Conservation (phyloP, 1,140 invertebrate genomes). For the Adoxophyes honmai region DNA sequence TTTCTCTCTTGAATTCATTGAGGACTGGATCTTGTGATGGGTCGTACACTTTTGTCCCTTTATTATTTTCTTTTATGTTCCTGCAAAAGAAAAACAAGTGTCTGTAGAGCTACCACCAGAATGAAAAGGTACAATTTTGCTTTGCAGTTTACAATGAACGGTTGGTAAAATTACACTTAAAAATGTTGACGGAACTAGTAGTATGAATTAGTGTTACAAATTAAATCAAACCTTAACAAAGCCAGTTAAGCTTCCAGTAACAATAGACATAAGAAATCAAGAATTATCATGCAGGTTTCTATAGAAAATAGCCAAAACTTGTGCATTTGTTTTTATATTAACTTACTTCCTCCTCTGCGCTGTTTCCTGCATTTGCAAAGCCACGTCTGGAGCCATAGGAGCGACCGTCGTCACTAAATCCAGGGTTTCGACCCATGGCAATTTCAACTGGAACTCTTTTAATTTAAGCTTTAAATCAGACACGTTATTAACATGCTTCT, state of each 20-base stretch:
- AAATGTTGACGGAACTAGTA: no score
- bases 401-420: constrained; percentile 87
- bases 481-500: constrained; percentile 82
- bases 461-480: constrained; percentile 85
- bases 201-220: no score
- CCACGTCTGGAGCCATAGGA: constrained; percentile 89
- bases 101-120: no score
- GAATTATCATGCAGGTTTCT: no score
- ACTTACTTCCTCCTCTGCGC: constrained; percentile 82
- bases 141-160: no score
- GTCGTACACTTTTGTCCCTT: constrained; percentile 81
- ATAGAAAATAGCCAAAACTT: no score
- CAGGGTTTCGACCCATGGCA: constrained; percentile 92
- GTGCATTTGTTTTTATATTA: no score
- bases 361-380: constrained; percentile 85
- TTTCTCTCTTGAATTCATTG: constrained; percentile 97
- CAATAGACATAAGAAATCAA: no score
- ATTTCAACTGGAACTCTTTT: constrained; percentile 82
- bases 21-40: constrained; percentile 87
- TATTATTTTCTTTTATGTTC: constrained; percentile 80
- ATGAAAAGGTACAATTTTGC: no score
- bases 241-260: no score
- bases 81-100: constrained; percentile 34
- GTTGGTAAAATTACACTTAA: no score
- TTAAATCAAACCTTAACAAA: no score